Evolutionary conservation across 2,113 vertebrate genomes (phyloP).

Genomic region (Sander lucioperca): DNA sequence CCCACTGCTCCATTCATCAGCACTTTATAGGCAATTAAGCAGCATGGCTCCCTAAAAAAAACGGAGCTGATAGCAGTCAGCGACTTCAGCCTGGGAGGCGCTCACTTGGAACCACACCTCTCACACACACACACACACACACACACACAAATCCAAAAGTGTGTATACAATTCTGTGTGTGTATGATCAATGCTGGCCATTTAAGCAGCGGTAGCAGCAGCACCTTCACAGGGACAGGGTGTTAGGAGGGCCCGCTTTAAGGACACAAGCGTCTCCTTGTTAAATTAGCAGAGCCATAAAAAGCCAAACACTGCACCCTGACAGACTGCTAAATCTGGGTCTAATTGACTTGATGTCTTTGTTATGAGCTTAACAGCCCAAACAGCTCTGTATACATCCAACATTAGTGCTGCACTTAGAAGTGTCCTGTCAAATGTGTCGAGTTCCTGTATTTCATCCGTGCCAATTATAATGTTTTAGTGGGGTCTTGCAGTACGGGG

Average conservation of each 20-base stretch:
- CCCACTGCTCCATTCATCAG: conserved; percentile 68
- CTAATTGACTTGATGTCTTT: conserved; percentile 59
- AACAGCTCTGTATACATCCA: conserved; percentile 9
- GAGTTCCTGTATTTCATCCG: conserved; percentile 4
- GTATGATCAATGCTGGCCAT: conserved; percentile 33
- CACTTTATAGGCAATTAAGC: conserved; percentile 79
- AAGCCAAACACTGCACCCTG: conserved; percentile 23
- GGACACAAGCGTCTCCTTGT: conserved; percentile 8
- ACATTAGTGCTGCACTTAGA: conserved; percentile 8
- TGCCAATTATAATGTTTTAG: conserved; percentile 36
- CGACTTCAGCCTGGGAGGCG: conserved; percentile 19
- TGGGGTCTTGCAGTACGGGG: neutral
- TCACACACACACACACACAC: conserved; percentile 10
- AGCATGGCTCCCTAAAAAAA: conserved; percentile 52
- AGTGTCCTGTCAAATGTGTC: conserved; percentile 7
- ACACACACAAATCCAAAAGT: conserved; percentile 11
- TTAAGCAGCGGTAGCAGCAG: conserved; percentile 3
- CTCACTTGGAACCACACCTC: conserved; percentile 11
- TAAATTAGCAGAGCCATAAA: conserved; percentile 44
- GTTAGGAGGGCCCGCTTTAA: conserved; percentile 31
- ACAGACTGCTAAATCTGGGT: conserved; percentile 49
- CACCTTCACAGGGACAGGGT: conserved; percentile 37
- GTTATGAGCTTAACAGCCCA: conserved; percentile 30
- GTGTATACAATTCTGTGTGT: neutral
- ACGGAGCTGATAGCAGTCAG: conserved; percentile 36